Conservation (phyloP, 2,797 vertebrate species). For the Philypnodon macrostomus region DNA sequence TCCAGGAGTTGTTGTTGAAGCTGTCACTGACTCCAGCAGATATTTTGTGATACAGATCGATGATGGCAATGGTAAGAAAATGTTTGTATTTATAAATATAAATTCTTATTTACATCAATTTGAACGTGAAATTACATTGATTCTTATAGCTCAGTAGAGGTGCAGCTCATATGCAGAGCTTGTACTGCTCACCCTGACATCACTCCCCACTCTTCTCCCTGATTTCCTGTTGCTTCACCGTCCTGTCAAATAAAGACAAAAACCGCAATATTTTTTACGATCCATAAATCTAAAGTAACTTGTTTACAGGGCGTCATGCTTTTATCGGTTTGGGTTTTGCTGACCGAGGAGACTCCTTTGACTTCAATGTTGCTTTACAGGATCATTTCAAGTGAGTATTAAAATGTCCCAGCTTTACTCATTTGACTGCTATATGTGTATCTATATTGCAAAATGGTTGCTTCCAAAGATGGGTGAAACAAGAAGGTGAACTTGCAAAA, state of each 20-base stretch:
- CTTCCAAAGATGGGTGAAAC: constrained; percentile 89
- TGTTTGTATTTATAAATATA: background rate
- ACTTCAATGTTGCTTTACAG: constrained; percentile 96
- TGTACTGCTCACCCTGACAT: too few species aligned
- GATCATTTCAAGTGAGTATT: constrained; percentile 96
- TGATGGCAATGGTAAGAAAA: constrained; percentile 83
- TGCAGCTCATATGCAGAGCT: too few species aligned
- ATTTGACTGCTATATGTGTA: too few species aligned
- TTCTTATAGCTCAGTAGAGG: too few species aligned
- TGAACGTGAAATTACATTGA: too few species aligned
- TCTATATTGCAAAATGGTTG: background rate
- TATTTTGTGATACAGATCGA: constrained; percentile 93
- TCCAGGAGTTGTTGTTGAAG: constrained; percentile 84
- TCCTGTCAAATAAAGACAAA: too few species aligned
- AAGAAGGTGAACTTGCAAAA: constrained; percentile 88
- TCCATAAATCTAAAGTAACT: too few species aligned
- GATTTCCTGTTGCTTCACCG: too few species aligned
- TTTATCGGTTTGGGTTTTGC: constrained; percentile 94
- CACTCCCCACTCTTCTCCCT: too few species aligned
- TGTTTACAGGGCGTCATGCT: constrained; percentile 87
- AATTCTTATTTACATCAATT: background rate
- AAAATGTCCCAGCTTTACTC: too few species aligned
- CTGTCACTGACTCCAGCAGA: constrained; percentile 91
- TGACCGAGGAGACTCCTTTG: constrained; percentile 96
- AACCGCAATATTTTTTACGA: too few species aligned